phyloP scores from a whole-genome alignment of 2,888 invertebrate species.

The Byasa hedistus region DNA sequence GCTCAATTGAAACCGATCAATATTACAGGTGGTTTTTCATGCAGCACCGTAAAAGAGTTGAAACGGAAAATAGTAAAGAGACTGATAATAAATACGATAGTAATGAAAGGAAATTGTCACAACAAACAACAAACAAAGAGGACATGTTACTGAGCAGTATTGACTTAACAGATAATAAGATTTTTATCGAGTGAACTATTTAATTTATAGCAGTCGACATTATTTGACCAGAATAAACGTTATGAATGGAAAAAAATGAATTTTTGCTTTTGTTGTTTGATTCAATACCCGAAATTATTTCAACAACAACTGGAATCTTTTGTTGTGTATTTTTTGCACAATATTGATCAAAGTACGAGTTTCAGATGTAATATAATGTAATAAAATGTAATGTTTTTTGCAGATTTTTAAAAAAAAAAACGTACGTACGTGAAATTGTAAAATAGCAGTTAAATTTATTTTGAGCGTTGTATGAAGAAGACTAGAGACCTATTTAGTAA shows the following conservation, averaged over 20 bases:
- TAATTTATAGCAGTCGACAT: not conserved
- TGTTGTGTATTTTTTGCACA: too few species aligned
- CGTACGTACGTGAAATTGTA: too few species aligned
- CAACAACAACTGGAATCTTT: too few species aligned
- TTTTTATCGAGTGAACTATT: constrained; percentile 34
- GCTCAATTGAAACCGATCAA: too few species aligned
- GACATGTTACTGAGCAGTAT: constrained; percentile 45
- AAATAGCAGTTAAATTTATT: too few species aligned
- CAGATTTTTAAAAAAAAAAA: too few species aligned
- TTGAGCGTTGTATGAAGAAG: too few species aligned
- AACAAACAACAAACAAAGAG: constrained; percentile 32
- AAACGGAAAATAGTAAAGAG: constrained; percentile 23
- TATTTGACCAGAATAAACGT: too few species aligned
- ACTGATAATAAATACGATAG: constrained; percentile 17
- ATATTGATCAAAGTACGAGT: too few species aligned
- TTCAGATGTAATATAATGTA: too few species aligned
- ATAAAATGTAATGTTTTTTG: too few species aligned
- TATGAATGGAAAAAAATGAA: not conserved
- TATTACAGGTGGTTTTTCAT: constrained; percentile 58
- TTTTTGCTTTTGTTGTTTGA: not conserved
- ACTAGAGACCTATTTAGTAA: too few species aligned
- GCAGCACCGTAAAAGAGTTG: constrained; percentile 43
- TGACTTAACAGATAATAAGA: constrained; percentile 45
- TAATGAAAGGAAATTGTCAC: constrained; percentile 6
- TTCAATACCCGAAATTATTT: not conserved